Conservation (phyloP, 2,113 vertebrate genomes). For the Thamnaconus septentrionalis region DNA sequence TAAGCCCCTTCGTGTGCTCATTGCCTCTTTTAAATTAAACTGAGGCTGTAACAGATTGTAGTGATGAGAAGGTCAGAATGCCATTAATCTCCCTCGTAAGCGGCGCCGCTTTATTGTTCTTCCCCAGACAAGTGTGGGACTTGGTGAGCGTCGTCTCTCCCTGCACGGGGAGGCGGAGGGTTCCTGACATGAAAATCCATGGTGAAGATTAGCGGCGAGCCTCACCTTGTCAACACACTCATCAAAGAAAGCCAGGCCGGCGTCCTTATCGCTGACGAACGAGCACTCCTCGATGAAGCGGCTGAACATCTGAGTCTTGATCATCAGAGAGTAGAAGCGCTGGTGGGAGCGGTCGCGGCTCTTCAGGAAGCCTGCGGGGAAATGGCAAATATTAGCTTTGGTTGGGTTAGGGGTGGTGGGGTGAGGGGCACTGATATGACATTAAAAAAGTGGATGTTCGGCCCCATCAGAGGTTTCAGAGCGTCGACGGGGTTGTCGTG, state of each 20-base stretch:
- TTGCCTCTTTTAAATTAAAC: conserved; percentile 26
- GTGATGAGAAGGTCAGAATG: conserved; percentile 5
- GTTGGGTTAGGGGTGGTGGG: background rate
- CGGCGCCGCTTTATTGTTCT: conserved; percentile 2
- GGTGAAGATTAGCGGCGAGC: conserved; percentile 8
- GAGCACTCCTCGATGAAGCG: conserved; percentile 99
- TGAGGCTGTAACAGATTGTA: conserved; percentile 7
- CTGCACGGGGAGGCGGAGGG: background rate
- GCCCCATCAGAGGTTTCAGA: background rate
- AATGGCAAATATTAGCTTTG: too few species aligned
- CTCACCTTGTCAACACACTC: conserved; percentile 98
- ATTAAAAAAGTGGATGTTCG: background rate
- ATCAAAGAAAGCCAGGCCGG: conserved; percentile 97
- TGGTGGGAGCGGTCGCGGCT: conserved; percentile 97
- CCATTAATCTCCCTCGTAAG: conserved; percentile 32
- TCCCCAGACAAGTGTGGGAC: background rate
- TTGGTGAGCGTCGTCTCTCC: background rate
- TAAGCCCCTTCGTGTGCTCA: conserved; percentile 20
- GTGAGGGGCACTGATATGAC: background rate
- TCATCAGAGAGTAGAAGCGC: conserved; percentile 97
- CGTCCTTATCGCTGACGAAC: conserved; percentile 97
- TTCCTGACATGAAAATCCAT: conserved; percentile 10
- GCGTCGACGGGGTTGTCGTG: background rate
- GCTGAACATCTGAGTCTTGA: conserved; percentile 99
- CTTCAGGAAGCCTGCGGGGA: conserved; percentile 87